phyloP scores from a whole-genome alignment of 2,888 invertebrate species.

The Aproaerema taeniolella region DNA sequence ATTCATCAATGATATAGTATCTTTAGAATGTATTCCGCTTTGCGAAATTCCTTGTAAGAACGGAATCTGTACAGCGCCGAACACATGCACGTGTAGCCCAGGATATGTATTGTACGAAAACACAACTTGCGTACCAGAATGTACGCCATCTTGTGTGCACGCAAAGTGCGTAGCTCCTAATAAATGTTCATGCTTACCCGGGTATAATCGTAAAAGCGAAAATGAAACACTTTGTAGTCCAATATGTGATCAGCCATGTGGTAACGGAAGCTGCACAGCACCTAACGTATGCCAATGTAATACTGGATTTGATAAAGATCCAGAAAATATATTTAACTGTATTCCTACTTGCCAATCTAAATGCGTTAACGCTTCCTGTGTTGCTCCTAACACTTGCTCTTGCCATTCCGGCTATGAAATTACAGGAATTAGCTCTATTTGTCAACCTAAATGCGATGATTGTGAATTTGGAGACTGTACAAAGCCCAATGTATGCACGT shows the following conservation, averaged over 20 bases:
- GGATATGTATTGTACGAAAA: constrained; percentile 24
- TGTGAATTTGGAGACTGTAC: constrained; percentile 29
- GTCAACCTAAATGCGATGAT: constrained; percentile 24
- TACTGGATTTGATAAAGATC: constrained; percentile 39
- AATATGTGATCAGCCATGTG: background rate
- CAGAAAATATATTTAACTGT: background rate
- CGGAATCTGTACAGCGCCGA: constrained; percentile 28
- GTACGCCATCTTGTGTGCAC: constrained; percentile 19
- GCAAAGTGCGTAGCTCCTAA: constrained; percentile 21
- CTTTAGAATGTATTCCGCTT: constrained; percentile 21
- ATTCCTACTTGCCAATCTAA: constrained; percentile 7
- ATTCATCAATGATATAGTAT: constrained; percentile 38
- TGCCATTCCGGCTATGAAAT: constrained; percentile 26
- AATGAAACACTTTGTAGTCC: background rate
- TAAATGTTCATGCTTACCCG: constrained; percentile 19
- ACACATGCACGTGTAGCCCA: constrained; percentile 26
- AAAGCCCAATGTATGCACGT: constrained; percentile 28
- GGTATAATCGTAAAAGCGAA: constrained; percentile 13
- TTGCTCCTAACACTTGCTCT: constrained; percentile 26
- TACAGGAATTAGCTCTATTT: constrained; percentile 12
- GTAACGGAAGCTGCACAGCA: background rate
- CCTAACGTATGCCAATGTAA: constrained; percentile 28
- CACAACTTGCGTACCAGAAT: constrained; percentile 18
- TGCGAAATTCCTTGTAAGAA: constrained; percentile 27
- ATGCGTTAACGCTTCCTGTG: constrained; percentile 29